Base-by-base conservation (phyloP, 2,888 invertebrate genomes). In the Entomobrya multifasciata region DNA sequence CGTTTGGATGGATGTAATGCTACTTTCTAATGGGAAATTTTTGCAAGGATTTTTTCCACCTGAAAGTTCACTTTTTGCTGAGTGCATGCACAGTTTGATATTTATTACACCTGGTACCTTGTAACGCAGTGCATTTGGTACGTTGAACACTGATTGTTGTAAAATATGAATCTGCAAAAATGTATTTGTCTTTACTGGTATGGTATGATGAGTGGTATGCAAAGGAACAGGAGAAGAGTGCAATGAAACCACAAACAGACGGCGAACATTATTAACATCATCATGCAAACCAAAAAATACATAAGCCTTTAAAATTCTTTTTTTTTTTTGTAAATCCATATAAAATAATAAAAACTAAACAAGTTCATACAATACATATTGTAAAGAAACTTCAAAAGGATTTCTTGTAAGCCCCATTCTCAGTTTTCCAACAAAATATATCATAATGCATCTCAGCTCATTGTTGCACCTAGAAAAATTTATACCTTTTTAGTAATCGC, bases 211-310 rank as follows among this genome's bases (percentile, higher is more conserved):
- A n/a, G n/a, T n/a, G n/a, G 17, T 41, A 27, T 72, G 25, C 20
- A 36, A n/a, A n/a, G n/a, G n/a, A n/a, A 47, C n/a, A 36, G 17
- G 72, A 13, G 55, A 44, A 60, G 84, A 84, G 77, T 84, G 76
- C 77, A 83, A 83, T 41, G 82, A 83, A 65, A 84, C 84, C 84
- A 84, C 84, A 84, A 84, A 79, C 79, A 79, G 65, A 36, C 49
- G 49, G 52, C 17, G 36, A 76, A 76, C 44, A 60, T 17, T 65
- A 4, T 36, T 72, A 36, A 36, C 36, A 36, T 41, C 20, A 55
- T 52, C n/a, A 60, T 67, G 55, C 57, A 65, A 47, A 74, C 82
- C 72, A 74, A 82, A 81, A 57, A 80, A 36, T n/a, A n/a, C n/a
- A n/a, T 74, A 74, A 76, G 49, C 67, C 52, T 72, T 70, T 17